phyloP scores from a whole-genome alignment of 2,113 vertebrate genomes.

The Brachypteracias leptosomus region DNA sequence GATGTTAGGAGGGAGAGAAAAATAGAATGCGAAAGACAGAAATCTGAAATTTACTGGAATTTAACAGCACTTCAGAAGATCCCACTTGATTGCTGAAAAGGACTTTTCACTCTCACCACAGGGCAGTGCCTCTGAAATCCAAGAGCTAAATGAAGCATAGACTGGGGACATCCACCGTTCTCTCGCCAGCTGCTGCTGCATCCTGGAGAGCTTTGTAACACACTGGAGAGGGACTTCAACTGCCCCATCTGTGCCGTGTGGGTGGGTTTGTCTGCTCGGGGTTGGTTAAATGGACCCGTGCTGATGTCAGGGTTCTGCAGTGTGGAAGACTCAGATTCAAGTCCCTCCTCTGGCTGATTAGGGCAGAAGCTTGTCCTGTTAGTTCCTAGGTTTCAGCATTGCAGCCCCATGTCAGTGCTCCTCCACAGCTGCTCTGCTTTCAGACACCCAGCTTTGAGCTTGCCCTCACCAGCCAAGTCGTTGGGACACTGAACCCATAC shows the following conservation, averaged over 20 bases:
- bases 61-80: slow-evolving; percentile 21
- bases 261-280: slow-evolving; percentile 23
- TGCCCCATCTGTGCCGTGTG: slow-evolving; percentile 47
- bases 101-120: slow-evolving; percentile 3
- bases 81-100: not conserved
- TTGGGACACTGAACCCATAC: not conserved
- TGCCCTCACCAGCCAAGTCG: not conserved
- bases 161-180: slow-evolving; percentile 41
- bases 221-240: slow-evolving; percentile 53
- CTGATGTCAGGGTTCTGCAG: not conserved
- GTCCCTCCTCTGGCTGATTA: not conserved
- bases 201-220: slow-evolving; percentile 36
- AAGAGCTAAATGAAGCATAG: slow-evolving; percentile 63
- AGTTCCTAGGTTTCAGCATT: not conserved
- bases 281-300: slow-evolving; percentile 5
- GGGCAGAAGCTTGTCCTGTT: not conserved
- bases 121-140: slow-evolving; percentile 31
- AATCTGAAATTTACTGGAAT: not conserved
- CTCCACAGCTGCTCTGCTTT: not conserved
- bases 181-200: slow-evolving; percentile 61
- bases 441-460: not conserved
- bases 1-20: not conserved
- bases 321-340: not conserved
- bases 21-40: not conserved
- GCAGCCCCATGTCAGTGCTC: not conserved